phyloP scores from a whole-genome alignment of 37 sponge, comb jelly and placozoan genomes.

The Petrosia ficiformis region DNA sequence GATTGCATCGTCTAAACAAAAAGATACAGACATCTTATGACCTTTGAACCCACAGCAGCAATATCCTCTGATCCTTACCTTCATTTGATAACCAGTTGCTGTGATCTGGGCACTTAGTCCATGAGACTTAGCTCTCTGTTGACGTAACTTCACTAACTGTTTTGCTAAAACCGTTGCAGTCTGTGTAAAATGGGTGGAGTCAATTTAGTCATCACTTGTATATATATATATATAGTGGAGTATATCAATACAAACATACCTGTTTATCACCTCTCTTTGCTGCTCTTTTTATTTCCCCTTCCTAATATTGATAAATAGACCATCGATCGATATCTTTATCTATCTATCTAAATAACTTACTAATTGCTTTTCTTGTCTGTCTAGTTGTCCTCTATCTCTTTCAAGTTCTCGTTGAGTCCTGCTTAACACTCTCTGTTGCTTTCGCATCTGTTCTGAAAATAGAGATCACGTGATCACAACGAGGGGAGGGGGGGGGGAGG shows the following conservation, averaged over 20 bases:
- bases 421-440: constrained; percentile 77
- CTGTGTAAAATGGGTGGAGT: neutral
- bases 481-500: too few species aligned
- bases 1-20: constrained; percentile 58
- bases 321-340: neutral
- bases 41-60: neutral
- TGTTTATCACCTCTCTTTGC: constrained; percentile 95
- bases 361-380: constrained; percentile 91
- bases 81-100: constrained; percentile 83
- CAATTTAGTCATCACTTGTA: too few species aligned
- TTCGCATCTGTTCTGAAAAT: constrained; percentile 65
- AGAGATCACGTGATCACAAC: too few species aligned
- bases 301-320: constrained; percentile 32
- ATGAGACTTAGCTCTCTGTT: constrained; percentile 88
- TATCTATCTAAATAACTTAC: constrained; percentile 32
- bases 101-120: constrained; percentile 84
- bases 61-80: too few species aligned
- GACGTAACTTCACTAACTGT: constrained; percentile 89
- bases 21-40: neutral
- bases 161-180: constrained; percentile 78
- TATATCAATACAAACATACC: constrained; percentile 27
- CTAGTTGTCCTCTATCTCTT: constrained; percentile 74
- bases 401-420: constrained; percentile 75
- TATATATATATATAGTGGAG: neutral
- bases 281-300: constrained; percentile 93